Base-by-base conservation (phyloP, 2,888 invertebrate species). In the Platycheirus rosarum region DNA sequence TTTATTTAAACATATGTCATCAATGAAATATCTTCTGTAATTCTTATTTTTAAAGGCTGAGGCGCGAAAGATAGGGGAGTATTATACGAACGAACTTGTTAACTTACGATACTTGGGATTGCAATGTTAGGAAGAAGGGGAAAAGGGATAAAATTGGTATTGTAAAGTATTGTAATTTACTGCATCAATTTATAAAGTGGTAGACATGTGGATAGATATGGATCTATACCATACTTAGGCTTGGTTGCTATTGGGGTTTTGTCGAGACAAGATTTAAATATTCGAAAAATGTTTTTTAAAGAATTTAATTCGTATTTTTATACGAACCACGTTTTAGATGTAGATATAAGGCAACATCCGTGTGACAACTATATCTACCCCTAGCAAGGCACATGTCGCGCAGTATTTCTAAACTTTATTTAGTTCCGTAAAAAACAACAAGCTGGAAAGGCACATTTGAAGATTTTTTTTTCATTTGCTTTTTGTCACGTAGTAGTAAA, bases 161-260 rank as follows among this genome's bases (percentile, higher is more conserved):
- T 74, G 40, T 79, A 69, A 63, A 74, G 57, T 42, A n/a, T 62
- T 44, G 51, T 29, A 79, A 79, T 79, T 69, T 79, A 79, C 63
- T 74, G 74, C 74, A 49, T 74, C 63, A 79, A 68, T 79, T 79
- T 74, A 68, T 79, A 69, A 74, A 79, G 74, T 79, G 53, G 66
- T 23, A 8, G n/a, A n/a, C n/a, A n/a, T n/a, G n/a, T n/a, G n/a
- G n/a, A n/a, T n/a, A n/a, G n/a, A n/a, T n/a, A n/a, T n/a, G n/a
- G n/a, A 49, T 35, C 60, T 60, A 29, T 23, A n/a, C n/a, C 3
- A 26, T 32, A 32, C 29, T 8, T 32, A 32, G 7, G 7, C 29
- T 42, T 13, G 14, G 1, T 7, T 42, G 16, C 2, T n/a, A 18
- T 13, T 44, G 23, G 8, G 8, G 13, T 26, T 48, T 20, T n/a